Evolutionary conservation across 2,797 vertebrate genomes (phyloP).

Genomic region (Amazona ochrocephala): DNA sequence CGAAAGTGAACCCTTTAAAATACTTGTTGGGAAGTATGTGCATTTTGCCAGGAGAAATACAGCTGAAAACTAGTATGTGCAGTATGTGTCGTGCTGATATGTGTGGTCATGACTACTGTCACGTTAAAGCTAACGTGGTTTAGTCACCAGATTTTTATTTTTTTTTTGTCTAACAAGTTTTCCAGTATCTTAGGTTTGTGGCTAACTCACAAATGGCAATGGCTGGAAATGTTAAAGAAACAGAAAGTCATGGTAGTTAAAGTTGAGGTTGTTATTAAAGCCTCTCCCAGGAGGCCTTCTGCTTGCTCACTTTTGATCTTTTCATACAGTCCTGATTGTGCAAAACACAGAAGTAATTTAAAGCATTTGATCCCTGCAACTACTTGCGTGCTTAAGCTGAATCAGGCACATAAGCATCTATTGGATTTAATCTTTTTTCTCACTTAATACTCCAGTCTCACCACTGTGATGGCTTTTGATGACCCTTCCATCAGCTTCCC

Average conservation of each 20-base stretch:
- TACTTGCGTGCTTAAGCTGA: neutral
- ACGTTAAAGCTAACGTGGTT: neutral
- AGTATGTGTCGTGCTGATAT: neutral
- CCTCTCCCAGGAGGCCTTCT: neutral
- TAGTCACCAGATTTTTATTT: neutral
- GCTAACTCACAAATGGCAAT: neutral
- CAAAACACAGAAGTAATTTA: neutral
- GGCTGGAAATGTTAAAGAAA: neutral
- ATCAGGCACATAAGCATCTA: neutral
- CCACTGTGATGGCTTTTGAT: neutral
- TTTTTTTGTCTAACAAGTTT: neutral
- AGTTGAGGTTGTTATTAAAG: neutral
- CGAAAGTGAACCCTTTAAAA: neutral
- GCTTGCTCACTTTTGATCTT: neutral
- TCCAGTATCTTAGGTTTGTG: neutral
- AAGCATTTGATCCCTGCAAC: neutral
- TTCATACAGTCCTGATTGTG: neutral
- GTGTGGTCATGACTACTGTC: neutral
- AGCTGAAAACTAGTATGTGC: neutral
- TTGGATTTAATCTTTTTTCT: neutral
- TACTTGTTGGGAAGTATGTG: neutral
- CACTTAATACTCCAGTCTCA: neutral
- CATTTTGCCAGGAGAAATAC: neutral
- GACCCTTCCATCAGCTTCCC: neutral
- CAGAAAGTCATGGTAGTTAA: neutral